Base-by-base conservation (phyloP, 2,113 vertebrate genomes). In the Macquaria ambigua region DNA sequence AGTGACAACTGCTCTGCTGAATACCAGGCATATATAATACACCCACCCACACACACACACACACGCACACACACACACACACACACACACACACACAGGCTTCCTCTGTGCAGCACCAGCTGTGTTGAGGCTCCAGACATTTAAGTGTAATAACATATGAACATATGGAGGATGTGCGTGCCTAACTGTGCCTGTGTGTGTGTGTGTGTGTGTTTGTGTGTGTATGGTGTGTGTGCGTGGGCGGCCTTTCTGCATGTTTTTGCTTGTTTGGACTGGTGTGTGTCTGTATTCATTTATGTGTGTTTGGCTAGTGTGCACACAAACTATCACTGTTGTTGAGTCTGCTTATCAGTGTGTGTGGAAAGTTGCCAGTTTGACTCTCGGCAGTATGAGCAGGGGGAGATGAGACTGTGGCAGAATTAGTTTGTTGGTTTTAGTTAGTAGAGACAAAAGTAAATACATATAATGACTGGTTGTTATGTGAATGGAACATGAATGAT, bases 61-160 rank as follows among this genome's bases (percentile, higher is more conserved):
- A 81, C 39, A 23, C 20, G 69, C 63, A 61, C 56, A 55, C 56
- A 82, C 55, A 66, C 66, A 48, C 52, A 71, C 48, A 43, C 63
- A 75, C 43, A 62, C 56, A 75, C 64, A 72, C 69, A 84, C 74
- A 77, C 59, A 43, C 82, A 83, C 41, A 81, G 8, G 9, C 75
- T 71, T 90, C 79, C 84, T 87, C 56, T 89, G 82, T 79, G 74
- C 74, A 28, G 72, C 84, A 53, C 74, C 89, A 90, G 90, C 82
- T 91, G 88, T 78, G 61, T 15, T 67, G 68, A 73, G 82, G 79
- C 74, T 83, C 64, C 50, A 78, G 76, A 73, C 85, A 82, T 83
- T 91, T 87, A 88, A 92, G 25, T 73, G 58, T 72, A 78, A 88
- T 48, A 89, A 85, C 92, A 94, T 87, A 86, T 89, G 85, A 89